Evolutionary conservation across 2,888 invertebrate species (phyloP).

Genomic region (Chrysodeixis includens): DNA sequence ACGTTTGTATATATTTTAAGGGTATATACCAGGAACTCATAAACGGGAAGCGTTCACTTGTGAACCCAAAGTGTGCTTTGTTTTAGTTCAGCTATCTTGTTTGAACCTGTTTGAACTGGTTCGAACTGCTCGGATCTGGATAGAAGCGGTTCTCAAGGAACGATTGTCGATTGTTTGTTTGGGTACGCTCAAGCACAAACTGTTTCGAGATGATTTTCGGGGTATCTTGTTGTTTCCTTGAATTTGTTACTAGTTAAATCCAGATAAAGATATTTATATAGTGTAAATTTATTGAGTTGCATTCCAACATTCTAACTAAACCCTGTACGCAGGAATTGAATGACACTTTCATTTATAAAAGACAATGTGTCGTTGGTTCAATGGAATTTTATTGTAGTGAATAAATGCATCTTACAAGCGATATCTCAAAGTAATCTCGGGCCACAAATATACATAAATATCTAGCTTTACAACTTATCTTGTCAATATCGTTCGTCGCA

Average conservation of each 20-base stretch:
- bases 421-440: not conserved
- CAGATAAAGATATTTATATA: not conserved
- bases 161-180: constrained; percentile 44
- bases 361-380: too few relatives aligned
- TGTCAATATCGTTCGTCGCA: constrained; percentile 10
- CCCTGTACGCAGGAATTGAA: too few relatives aligned
- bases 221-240: not conserved
- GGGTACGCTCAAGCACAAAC: constrained; percentile 13
- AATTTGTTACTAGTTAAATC: not conserved
- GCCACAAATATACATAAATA: not conserved
- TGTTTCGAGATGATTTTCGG: constrained; percentile 20
- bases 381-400: too few relatives aligned
- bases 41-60: constrained; percentile 43
- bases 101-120: constrained; percentile 38
- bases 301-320: not conserved
- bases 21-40: constrained; percentile 25
- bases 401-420: not conserved
- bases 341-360: too few relatives aligned
- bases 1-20: constrained; percentile 15
- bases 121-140: constrained; percentile 32
- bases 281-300: not conserved
- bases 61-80: constrained; percentile 38
- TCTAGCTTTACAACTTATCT: not conserved
- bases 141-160: constrained; percentile 37
- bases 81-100: constrained; percentile 38